phyloP scores from a whole-genome alignment of 2,797 vertebrate genomes.

The Holocentrus rufus region DNA sequence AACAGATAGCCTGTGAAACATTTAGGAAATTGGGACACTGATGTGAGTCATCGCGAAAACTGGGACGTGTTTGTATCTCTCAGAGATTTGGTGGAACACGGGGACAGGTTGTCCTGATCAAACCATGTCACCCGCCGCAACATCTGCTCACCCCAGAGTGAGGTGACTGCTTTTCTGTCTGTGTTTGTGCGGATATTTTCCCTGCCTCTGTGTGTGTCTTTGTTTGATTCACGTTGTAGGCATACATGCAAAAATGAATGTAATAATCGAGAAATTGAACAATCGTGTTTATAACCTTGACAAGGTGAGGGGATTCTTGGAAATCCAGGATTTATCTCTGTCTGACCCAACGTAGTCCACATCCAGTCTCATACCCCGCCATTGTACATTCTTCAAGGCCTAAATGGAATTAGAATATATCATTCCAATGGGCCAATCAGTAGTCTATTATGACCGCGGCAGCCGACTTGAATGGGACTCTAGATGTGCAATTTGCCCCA shows the following conservation, averaged over 20 bases:
- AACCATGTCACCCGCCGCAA: conserved; percentile 45
- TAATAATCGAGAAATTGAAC: background rate
- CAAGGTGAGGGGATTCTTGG: conserved; percentile 1
- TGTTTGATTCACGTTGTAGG: conserved; percentile 48
- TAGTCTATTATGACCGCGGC: conserved; percentile 55
- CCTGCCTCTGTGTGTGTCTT: conserved; percentile 38
- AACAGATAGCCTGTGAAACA: conserved; percentile 38
- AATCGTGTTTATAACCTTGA: conserved; percentile 32
- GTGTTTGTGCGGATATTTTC: conserved; percentile 23
- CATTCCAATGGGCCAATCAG: conserved; percentile 65
- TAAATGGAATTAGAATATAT: conserved; percentile 66
- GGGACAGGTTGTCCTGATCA: conserved; percentile 61
- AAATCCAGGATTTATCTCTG: conserved; percentile 20
- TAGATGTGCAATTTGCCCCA: conserved; percentile 59
- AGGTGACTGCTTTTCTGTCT: conserved; percentile 29
- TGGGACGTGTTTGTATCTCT: conserved; percentile 64
- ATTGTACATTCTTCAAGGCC: conserved; percentile 48
- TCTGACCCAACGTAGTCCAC: conserved; percentile 17
- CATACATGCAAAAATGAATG: conserved; percentile 6
- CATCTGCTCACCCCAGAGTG: conserved; percentile 65
- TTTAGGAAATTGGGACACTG: conserved; percentile 45
- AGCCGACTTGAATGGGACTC: conserved; percentile 57
- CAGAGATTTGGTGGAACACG: conserved; percentile 60
- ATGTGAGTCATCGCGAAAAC: conserved; percentile 55
- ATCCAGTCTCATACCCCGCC: conserved; percentile 10